Evolutionary conservation across 2,888 invertebrate species (phyloP).

Genomic region (Pseudococcus longispinus): DNA sequence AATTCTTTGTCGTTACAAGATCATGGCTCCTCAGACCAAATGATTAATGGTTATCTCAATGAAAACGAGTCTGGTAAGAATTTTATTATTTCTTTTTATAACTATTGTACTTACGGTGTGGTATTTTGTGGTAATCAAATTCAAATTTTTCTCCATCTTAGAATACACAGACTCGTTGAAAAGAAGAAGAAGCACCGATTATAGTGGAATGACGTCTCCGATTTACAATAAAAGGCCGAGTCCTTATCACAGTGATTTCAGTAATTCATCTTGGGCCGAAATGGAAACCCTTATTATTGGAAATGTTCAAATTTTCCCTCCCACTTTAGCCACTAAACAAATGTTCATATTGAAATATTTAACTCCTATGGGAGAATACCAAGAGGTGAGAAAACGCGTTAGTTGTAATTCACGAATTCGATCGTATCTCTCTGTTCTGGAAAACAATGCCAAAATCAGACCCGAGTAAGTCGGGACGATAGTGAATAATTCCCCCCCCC

Average conservation of each 20-base stretch:
- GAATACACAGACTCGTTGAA: slow-evolving; percentile 28
- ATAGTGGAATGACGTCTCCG: slow-evolving; percentile 53
- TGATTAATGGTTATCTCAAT: slow-evolving; percentile 43
- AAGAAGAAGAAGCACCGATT: slow-evolving; percentile 53
- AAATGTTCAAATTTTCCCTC: slow-evolving; percentile 87
- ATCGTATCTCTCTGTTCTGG: no score
- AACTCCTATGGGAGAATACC: slow-evolving; percentile 97
- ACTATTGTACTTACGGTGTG: not conserved
- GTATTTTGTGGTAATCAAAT: no score
- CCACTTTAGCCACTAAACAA: slow-evolving; percentile 86
- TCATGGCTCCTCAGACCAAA: not conserved
- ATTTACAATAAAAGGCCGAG: slow-evolving; percentile 51
- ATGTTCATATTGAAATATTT: slow-evolving; percentile 91
- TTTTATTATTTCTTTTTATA: not conserved
- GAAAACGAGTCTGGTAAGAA: slow-evolving; percentile 35
- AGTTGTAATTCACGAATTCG: not conserved
- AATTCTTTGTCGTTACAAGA: slow-evolving; percentile 37
- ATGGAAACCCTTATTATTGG: slow-evolving; percentile 89
- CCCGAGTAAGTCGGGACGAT: no score
- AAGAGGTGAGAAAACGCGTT: slow-evolving; percentile 71
- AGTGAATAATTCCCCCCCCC: no score
- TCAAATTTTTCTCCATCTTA: not conserved
- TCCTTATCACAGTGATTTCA: slow-evolving; percentile 61
- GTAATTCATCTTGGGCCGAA: slow-evolving; percentile 91
- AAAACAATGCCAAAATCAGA: no score